phyloP scores from a whole-genome alignment of 2,888 invertebrate species.

The Drosophila mimetica region DNA sequence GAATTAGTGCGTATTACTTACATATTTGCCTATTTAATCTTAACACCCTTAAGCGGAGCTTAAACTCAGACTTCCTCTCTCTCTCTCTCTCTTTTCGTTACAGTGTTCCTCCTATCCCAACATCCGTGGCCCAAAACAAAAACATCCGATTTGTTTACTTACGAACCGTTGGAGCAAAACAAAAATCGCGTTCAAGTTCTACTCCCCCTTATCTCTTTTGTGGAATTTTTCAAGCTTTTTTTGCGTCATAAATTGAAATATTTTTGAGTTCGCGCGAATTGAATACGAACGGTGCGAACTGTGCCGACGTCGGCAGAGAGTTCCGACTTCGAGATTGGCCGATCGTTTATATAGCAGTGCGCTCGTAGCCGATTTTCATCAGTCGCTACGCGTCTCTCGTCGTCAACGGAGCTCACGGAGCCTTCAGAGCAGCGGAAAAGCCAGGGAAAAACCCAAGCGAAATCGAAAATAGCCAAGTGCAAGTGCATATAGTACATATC shows the following conservation, averaged over 20 bases:
- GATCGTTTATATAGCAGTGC: constrained; percentile 48
- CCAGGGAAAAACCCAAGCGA: constrained; percentile 1
- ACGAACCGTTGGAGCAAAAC: constrained; percentile 61
- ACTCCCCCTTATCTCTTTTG: constrained; percentile 22
- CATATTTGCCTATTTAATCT: constrained; percentile 5
- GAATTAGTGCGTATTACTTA: not conserved
- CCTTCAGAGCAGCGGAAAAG: constrained; percentile 10
- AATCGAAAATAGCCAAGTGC: constrained; percentile 50
- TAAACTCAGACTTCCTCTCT: not conserved
- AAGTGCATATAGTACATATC: constrained; percentile 52
- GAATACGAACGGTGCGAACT: constrained; percentile 35
- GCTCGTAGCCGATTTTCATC: constrained; percentile 53
- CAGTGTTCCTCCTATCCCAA: constrained; percentile 37
- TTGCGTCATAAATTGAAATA: constrained; percentile 71
- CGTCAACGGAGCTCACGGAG: constrained; percentile 30
- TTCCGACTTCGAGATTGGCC: not conserved
- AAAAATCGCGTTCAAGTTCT: constrained; percentile 50
- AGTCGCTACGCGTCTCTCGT: constrained; percentile 54
- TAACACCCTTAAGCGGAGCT: not conserved
- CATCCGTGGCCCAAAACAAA: constrained; percentile 2
- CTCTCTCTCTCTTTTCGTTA: constrained; percentile 11
- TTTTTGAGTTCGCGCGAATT: constrained; percentile 26
- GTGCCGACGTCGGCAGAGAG: constrained; percentile 29
- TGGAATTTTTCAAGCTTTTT: constrained; percentile 70
- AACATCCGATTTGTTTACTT: constrained; percentile 26